These are phyloP conservation scores for Bos javanicus DNA, from an alignment of 2,113 vertebrate genomes.

Conservation along the genomic window DNA sequence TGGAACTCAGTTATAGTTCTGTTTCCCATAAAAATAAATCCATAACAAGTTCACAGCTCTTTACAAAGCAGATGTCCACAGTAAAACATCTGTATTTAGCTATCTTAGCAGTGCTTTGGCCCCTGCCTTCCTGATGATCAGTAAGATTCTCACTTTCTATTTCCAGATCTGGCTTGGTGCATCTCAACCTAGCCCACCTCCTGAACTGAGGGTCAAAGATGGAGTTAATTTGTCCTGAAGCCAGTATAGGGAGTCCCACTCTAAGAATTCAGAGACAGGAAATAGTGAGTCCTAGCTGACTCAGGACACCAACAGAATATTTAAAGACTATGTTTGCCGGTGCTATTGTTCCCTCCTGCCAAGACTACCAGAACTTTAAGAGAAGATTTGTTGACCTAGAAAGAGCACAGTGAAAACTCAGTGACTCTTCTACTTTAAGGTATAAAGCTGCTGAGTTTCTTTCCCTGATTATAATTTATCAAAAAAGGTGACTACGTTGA, in stretches of 20 bases:
- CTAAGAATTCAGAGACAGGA: background rate
- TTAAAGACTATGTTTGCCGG: background rate
- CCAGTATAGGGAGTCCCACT: background rate
- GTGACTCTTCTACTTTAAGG: background rate
- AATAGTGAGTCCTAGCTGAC: background rate
- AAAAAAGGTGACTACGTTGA: constrained; percentile 3
- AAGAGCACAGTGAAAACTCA: background rate
- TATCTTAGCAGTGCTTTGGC: background rate
- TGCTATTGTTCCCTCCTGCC: background rate
- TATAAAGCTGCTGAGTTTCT: background rate
- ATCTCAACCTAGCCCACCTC: background rate
- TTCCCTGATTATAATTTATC: background rate
- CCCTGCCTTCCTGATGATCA: background rate
- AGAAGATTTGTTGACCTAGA: background rate
- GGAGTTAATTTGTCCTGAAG: background rate
- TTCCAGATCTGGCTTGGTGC: background rate
- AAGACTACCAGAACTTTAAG: background rate
- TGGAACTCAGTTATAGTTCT: background rate
- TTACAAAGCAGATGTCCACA: background rate
- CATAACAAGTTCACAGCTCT: background rate
- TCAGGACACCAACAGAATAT: background rate
- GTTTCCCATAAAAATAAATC: background rate
- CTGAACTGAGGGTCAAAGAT: background rate
- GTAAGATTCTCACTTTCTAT: background rate
- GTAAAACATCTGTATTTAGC: background rate